phyloP scores from a whole-genome alignment of 2,113 vertebrate genomes.

The Sylvicapra grimmia region DNA sequence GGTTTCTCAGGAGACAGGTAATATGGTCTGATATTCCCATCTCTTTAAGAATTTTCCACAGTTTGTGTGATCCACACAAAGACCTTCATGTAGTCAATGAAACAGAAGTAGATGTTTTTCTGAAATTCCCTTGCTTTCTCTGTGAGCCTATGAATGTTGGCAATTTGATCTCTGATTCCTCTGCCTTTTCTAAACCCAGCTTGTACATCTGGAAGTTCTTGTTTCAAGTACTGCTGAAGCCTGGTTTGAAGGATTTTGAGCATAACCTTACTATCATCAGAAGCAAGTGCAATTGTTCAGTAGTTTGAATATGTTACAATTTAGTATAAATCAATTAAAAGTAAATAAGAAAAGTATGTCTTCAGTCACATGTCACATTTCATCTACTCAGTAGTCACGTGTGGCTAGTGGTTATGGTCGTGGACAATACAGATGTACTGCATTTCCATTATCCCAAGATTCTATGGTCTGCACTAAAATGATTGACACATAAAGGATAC shows the following conservation, averaged over 20 bases:
- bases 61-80: neutral
- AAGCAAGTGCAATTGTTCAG: neutral
- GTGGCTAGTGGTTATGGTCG: neutral
- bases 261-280: neutral
- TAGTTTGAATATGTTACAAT: neutral
- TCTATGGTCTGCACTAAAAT: neutral
- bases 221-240: neutral
- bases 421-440: neutral
- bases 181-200: neutral
- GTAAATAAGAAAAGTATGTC: neutral
- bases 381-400: neutral
- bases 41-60: neutral
- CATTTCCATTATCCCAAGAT: neutral
- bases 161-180: neutral
- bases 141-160: neutral
- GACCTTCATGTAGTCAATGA: neutral
- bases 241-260: neutral
- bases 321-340: neutral
- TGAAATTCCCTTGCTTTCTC: neutral
- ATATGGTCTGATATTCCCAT: neutral
- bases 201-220: neutral
- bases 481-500: neutral
- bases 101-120: neutral
- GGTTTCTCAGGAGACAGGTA: neutral
- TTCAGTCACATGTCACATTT: neutral